Evolutionary conservation across 2,113 vertebrate species (phyloP).

Genomic region (Melanerpes formicivorus): DNA sequence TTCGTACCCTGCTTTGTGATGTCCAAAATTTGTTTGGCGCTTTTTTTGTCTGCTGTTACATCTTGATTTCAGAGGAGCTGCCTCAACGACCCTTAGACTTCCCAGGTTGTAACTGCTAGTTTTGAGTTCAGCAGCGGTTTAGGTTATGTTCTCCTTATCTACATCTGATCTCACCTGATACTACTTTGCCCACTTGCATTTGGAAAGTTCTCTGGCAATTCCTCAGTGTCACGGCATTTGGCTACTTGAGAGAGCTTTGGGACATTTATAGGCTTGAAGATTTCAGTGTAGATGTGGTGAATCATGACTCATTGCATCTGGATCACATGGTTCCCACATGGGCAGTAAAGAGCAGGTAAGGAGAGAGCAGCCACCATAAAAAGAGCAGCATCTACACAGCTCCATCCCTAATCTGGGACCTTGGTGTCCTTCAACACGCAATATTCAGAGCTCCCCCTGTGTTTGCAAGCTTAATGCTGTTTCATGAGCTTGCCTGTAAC

Average conservation of each 20-base stretch:
- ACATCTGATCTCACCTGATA: not conserved
- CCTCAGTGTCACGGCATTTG: not conserved
- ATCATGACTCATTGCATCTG: not conserved
- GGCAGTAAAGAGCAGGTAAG: not conserved
- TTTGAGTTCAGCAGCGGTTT: not conserved
- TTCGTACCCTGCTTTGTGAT: not conserved
- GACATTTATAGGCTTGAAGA: not conserved
- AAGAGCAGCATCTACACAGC: not conserved
- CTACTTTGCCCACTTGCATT: not conserved
- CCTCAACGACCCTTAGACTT: not conserved
- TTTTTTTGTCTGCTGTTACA: not conserved
- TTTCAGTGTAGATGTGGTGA: not conserved
- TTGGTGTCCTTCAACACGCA: rapidly evolving
- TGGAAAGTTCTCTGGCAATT: not conserved
- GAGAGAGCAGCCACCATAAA: not conserved
- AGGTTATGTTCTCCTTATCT: not conserved
- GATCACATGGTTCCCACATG: not conserved
- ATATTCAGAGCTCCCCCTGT: not conserved
- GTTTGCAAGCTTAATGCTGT: not conserved
- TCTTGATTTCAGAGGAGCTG: not conserved
- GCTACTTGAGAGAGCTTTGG: not conserved
- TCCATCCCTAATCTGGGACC: not conserved
- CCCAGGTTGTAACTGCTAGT: not conserved
- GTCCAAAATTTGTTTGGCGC: not conserved
- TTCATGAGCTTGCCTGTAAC: not conserved